A percentile compares a stretch with the other conserved stretches of the same genome.
phyloP scores from a whole-genome alignment of 2,113 vertebrate species.

The Pristiophorus japonicus region DNA sequence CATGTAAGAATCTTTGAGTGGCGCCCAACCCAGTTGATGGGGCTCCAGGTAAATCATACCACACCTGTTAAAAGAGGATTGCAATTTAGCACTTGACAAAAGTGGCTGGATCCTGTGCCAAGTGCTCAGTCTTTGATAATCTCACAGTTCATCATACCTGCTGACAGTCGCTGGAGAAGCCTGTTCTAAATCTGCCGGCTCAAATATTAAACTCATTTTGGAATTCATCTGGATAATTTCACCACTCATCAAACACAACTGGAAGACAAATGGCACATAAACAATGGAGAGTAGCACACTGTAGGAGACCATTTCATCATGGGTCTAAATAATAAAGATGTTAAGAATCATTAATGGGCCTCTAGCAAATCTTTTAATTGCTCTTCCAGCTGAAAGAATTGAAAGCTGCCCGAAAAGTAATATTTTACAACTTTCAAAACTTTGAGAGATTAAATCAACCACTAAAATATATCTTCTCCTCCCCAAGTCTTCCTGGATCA shows the following conservation, averaged over 20 bases:
- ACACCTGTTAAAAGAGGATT: constrained; percentile 61
- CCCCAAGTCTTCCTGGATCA: background rate
- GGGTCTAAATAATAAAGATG: background rate
- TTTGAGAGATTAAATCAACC: background rate
- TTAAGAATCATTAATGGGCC: background rate
- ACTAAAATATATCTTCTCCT: background rate
- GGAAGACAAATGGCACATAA: constrained; percentile 41
- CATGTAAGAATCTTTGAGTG: constrained; percentile 83
- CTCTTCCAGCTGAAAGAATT: background rate
- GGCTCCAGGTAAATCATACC: constrained; percentile 96
- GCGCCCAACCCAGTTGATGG: constrained; percentile 78
- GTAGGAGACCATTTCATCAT: background rate
- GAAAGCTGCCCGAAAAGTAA: background rate
- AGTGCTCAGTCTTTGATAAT: background rate
- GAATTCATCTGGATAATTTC: constrained; percentile 92
- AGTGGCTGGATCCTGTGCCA: background rate
- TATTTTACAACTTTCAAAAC: background rate
- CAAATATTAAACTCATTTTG: constrained; percentile 91
- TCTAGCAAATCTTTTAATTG: background rate
- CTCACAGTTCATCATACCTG: constrained; percentile 58
- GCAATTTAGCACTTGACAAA: background rate
- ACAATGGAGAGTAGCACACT: background rate
- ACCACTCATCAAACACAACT: constrained; percentile 92
- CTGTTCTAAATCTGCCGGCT: constrained; percentile 79
- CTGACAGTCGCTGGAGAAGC: constrained; percentile 90